A percentile compares a stretch with the other conserved stretches of the same genome.
phyloP scores from a whole-genome alignment of 2,113 vertebrate genomes.

The Cavia aperea region DNA sequence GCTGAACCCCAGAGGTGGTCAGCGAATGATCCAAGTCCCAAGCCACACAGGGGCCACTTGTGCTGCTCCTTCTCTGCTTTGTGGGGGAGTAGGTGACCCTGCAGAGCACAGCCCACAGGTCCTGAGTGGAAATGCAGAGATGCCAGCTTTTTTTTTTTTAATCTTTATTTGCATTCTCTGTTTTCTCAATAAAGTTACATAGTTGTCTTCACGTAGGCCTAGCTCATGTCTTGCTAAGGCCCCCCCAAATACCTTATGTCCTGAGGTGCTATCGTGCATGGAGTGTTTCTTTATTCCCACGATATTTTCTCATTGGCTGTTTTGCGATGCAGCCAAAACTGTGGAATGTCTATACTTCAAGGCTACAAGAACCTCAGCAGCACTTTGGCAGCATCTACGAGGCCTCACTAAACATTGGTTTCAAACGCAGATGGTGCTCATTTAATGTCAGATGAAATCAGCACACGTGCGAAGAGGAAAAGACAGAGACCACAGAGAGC shows the following conservation, averaged over 20 bases:
- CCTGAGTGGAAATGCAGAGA: neutral
- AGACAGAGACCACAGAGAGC: neutral
- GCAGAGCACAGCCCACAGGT: neutral
- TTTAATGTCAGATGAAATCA: conserved; percentile 5
- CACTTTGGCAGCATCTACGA: neutral
- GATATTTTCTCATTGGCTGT: conserved; percentile 10
- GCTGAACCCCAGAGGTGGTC: neutral
- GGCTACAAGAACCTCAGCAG: neutral
- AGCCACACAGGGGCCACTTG: neutral
- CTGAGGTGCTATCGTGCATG: neutral
- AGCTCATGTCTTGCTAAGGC: neutral
- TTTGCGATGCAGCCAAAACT: neutral
- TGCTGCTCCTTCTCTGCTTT: neutral
- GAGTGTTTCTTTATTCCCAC: neutral
- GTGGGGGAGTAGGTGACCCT: accelerated
- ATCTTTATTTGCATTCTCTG: neutral
- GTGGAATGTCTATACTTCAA: neutral
- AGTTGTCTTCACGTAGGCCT: conserved; percentile 5
- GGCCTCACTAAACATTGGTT: neutral
- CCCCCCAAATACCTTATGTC: conserved; percentile 11
- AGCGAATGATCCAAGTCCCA: neutral
- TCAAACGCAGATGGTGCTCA: neutral
- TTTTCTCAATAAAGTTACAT: neutral
- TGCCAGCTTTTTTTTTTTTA: conserved; percentile 3
- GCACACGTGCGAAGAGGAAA: neutral